These are phyloP conservation scores for Onychomys leucogaster DNA, from an alignment of 2,797 vertebrate species.

Conservation along the genomic window DNA sequence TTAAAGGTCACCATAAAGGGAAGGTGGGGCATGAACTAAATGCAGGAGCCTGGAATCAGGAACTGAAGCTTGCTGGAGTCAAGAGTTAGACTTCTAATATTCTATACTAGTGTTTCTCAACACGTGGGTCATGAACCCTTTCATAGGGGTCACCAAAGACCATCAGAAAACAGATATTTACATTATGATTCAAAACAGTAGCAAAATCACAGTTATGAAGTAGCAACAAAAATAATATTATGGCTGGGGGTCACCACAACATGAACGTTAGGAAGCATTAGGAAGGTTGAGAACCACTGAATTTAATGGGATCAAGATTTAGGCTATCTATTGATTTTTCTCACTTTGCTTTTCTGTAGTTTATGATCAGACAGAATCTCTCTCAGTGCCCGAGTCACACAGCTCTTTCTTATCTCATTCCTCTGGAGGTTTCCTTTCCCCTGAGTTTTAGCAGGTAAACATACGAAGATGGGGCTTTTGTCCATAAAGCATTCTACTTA, in stretches of 20 bases:
- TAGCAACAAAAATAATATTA: not conserved
- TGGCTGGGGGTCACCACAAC: too few relatives aligned
- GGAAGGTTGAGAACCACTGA: not conserved
- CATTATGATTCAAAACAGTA: not conserved
- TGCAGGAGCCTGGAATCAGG: too few relatives aligned
- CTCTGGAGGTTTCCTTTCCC: conserved; percentile 1
- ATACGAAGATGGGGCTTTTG: conserved; percentile 20
- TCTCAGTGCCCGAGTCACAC: not conserved
- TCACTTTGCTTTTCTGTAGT: not conserved
- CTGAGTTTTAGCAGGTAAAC: conserved; percentile 65
- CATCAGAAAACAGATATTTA: not conserved
- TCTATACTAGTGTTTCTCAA: not conserved
- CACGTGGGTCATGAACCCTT: not conserved
- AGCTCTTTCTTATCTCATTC: conserved; percentile 21
- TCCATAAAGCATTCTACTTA: conserved; percentile 63
- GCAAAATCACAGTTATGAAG: not conserved
- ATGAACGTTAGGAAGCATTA: not conserved
- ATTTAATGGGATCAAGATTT: not conserved
- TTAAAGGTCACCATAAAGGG: too few relatives aligned
- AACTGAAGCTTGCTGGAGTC: not conserved
- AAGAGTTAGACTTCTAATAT: not conserved
- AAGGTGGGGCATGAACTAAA: not conserved
- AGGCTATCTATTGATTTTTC: not conserved
- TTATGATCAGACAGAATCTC: conserved; percentile 19
- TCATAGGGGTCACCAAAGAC: not conserved